Evolutionary conservation across 2,113 vertebrate genomes (phyloP).

Genomic region (Silurus glanis): DNA sequence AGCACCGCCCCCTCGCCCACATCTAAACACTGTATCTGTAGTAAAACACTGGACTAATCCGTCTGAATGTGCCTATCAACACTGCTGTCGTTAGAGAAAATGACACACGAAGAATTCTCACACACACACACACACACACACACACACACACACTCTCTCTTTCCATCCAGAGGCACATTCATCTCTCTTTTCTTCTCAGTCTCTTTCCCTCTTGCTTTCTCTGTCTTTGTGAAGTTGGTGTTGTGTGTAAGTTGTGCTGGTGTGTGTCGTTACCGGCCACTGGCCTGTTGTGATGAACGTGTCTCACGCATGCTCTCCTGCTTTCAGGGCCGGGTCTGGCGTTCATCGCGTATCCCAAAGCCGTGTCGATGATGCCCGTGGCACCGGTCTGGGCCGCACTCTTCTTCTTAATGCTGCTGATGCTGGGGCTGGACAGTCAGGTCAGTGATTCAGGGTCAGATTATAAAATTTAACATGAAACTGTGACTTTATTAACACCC

Average conservation of each 20-base stretch:
- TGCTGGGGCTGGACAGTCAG: conserved; percentile 80
- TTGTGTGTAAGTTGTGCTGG: conserved; percentile 50
- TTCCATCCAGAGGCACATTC: conserved; percentile 43
- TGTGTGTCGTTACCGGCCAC: conserved; percentile 32
- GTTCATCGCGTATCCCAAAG: conserved; percentile 80
- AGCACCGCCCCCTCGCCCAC: background rate
- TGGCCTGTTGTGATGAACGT: conserved; percentile 29
- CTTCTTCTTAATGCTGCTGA: conserved; percentile 81
- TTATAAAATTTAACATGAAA: background rate
- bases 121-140: background rate
- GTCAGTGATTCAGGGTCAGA: conserved; percentile 50
- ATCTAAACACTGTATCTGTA: background rate
- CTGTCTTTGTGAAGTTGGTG: conserved; percentile 51
- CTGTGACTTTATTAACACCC: background rate
- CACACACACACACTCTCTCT: background rate
- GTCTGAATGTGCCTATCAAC: conserved; percentile 39
- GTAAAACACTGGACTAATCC: conserved; percentile 30
- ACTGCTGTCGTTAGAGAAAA: conserved; percentile 23
- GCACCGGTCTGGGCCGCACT: conserved; percentile 79
- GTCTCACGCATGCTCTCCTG: conserved; percentile 40
- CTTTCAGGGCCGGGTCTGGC: conserved; percentile 76
- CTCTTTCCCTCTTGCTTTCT: conserved; percentile 21
- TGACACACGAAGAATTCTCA: background rate
- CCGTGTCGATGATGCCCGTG: conserved; percentile 78
- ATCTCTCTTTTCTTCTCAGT: conserved; percentile 40